Conservation (phyloP, 2,888 invertebrate species). For the Cheiracanthium punctorium region DNA sequence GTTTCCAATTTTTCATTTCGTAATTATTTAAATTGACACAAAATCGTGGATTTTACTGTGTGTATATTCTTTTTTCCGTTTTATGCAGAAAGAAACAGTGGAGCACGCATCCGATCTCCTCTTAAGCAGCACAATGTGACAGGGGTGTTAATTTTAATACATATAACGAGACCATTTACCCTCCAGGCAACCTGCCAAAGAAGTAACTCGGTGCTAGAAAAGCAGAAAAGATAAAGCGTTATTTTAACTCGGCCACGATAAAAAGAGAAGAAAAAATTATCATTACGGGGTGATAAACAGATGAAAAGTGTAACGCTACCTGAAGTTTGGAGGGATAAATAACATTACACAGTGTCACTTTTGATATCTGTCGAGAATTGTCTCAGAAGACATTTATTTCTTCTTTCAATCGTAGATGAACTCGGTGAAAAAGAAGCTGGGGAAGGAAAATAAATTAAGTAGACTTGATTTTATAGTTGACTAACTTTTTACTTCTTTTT, state of each 20-base stretch:
- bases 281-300: not conserved
- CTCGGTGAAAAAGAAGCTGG: no score
- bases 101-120: not conserved
- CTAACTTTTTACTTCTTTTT: no score
- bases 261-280: not conserved
- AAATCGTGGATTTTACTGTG: not conserved
- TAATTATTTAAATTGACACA: not conserved
- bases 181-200: not conserved
- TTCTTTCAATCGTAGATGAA: no score
- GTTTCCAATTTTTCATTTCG: not conserved
- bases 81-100: no score
- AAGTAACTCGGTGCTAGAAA: not conserved
- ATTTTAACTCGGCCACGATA: not conserved
- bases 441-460: no score
- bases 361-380: no score
- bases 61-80: no score
- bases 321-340: not conserved
- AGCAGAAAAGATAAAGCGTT: not conserved
- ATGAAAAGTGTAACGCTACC: not conserved
- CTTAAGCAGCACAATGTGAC: not conserved
- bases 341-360: no score
- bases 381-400: no score
- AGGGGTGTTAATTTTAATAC: constrained; percentile 12
- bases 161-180: not conserved
- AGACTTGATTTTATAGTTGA: no score